Evolutionary conservation across 2,888 invertebrate genomes (phyloP).

Genomic region (Andrena minutula): DNA sequence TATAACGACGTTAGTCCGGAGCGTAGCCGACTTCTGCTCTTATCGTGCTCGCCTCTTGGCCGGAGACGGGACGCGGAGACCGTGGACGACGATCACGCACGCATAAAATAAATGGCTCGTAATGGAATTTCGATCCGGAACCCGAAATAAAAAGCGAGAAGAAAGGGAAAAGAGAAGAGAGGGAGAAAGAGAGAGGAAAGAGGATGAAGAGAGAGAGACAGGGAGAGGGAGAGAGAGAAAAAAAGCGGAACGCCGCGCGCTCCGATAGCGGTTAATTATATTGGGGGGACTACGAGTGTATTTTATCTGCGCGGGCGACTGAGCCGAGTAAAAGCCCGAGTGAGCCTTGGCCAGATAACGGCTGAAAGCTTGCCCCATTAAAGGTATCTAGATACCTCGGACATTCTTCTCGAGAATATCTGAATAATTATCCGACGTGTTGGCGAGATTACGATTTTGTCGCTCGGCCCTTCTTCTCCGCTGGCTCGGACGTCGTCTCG

Average conservation of each 20-base stretch:
- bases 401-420: constrained; percentile 81
- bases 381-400: constrained; percentile 82
- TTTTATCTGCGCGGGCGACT: constrained; percentile 78
- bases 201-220: constrained; percentile 45
- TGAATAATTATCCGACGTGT: constrained; percentile 82
- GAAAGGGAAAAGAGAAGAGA: constrained; percentile 40
- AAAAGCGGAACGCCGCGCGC: constrained; percentile 61
- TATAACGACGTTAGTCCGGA: constrained; percentile 65
- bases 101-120: constrained; percentile 80
- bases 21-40: constrained; percentile 61
- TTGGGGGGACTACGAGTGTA: constrained; percentile 75
- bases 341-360: constrained; percentile 81
- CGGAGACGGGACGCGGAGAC: constrained; percentile 46
- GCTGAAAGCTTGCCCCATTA: constrained; percentile 84
- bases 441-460: constrained; percentile 79
- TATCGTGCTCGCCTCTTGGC: constrained; percentile 61
- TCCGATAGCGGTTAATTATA: constrained; percentile 78
- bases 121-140: constrained; percentile 79
- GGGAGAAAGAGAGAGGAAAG: constrained; percentile 54
- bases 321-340: constrained; percentile 80
- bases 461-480: constrained; percentile 53
- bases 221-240: constrained; percentile 34
- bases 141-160: constrained; percentile 65
- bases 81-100: constrained; percentile 72
- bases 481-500: constrained; percentile 45